Conservation (phyloP, 2,888 invertebrate genomes). For the Drosophila putrida region DNA sequence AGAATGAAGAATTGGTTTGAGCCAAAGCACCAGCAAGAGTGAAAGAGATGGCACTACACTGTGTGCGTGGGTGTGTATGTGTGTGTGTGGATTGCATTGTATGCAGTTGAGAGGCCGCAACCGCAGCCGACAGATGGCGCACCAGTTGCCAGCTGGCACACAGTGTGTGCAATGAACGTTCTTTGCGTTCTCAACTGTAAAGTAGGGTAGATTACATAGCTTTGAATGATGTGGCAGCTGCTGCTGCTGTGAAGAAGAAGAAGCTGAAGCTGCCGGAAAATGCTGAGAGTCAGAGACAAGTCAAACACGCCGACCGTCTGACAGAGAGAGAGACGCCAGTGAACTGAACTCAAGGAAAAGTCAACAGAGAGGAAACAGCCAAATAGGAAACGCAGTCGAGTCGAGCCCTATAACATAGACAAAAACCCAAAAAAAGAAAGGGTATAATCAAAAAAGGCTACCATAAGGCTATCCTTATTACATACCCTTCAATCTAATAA, state of each 20-base stretch:
- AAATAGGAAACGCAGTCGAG: conserved; percentile 47
- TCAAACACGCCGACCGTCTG: background rate
- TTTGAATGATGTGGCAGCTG: conserved; percentile 51
- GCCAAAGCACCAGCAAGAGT: conserved; percentile 4
- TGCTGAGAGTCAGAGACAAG: conserved; percentile 17
- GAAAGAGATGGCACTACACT: conserved; percentile 13
- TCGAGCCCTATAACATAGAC: conserved; percentile 51
- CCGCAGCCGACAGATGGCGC: conserved; percentile 62
- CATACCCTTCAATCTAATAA: no score
- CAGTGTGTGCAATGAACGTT: conserved; percentile 6
- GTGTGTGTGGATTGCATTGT: conserved; percentile 37
- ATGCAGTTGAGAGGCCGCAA: conserved; percentile 51
- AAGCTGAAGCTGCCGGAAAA: conserved; percentile 63
- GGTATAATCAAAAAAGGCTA: background rate
- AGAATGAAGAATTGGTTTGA: conserved; percentile 48
- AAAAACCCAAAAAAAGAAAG: conserved; percentile 41
- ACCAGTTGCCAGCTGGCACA: conserved; percentile 25
- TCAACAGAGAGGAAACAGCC: conserved; percentile 69
- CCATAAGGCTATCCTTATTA: no score
- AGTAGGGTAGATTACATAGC: conserved; percentile 74
- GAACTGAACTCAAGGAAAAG: conserved; percentile 54
- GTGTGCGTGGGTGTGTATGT: background rate
- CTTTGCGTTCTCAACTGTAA: conserved; percentile 72
- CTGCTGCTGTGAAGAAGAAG: no score
- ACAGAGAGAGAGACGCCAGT: conserved; percentile 59